Percentiles rank a stretch among this genome's conserved stretches.
These are phyloP conservation scores for Chelon labrosus DNA, from an alignment of 2,797 vertebrate species.

Conservation along the genomic window DNA sequence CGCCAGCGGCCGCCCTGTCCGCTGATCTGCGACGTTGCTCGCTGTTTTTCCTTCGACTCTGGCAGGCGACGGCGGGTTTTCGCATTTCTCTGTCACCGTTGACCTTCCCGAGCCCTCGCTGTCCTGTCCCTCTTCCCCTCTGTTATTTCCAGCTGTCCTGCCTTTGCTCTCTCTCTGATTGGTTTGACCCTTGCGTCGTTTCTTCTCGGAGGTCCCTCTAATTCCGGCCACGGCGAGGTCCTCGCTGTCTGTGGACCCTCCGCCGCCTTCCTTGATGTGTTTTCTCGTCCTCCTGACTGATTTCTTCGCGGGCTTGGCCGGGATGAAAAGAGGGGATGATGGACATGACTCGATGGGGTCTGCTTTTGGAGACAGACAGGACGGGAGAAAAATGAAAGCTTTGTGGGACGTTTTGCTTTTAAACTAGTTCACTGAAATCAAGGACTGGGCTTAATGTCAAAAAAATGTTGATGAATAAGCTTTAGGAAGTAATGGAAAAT, in stretches of 20 bases:
- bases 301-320: conserved; percentile 74
- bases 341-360: conserved; percentile 69
- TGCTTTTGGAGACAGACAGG: conserved; percentile 47
- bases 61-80: conserved; percentile 14
- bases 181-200: conserved; percentile 62
- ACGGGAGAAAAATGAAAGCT: conserved; percentile 18
- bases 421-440: conserved; percentile 51
- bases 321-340: conserved; percentile 84
- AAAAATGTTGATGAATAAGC: conserved; percentile 68
- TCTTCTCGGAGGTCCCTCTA: conserved; percentile 70
- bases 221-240: conserved; percentile 43
- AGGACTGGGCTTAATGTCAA: conserved; percentile 53
- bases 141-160: conserved; percentile 40
- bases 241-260: conserved; percentile 80
- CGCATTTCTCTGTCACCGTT: conserved; percentile 30
- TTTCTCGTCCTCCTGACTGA: conserved; percentile 61
- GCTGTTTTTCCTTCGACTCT: conserved; percentile 36
- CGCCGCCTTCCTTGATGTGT: conserved; percentile 52
- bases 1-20: conserved; percentile 28
- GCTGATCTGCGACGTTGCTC: background rate
- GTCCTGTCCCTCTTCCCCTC: conserved; percentile 34
- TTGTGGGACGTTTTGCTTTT: conserved; percentile 46
- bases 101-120: conserved; percentile 41
- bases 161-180: conserved; percentile 57
- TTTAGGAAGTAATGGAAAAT: conserved; percentile 71